Percentiles rank a stretch among this genome's conserved stretches.
These are phyloP conservation scores for Aricia agestis DNA, from an alignment of 1,140 invertebrate species.

Conservation along the genomic window DNA sequence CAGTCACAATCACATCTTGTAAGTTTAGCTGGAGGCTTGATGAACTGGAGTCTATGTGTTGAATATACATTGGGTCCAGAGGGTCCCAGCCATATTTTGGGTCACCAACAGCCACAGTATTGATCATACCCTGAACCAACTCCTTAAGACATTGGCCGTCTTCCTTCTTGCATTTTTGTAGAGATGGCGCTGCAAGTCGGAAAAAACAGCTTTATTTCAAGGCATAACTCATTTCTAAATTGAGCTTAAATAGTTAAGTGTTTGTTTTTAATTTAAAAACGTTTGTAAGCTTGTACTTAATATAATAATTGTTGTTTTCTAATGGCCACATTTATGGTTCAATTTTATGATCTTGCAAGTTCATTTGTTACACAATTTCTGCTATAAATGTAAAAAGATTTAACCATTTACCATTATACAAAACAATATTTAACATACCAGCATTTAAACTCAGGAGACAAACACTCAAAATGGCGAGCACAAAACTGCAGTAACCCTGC, in stretches of 20 bases:
- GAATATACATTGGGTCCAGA: background rate
- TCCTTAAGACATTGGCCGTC: background rate
- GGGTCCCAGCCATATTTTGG: background rate
- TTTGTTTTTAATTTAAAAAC: too few species aligned
- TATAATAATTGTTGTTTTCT: too few species aligned
- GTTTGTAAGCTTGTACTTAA: too few species aligned
- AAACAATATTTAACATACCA: background rate
- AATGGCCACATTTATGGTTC: too few species aligned
- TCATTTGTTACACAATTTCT: too few species aligned
- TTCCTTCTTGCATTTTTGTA: conserved; percentile 6
- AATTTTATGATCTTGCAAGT: too few species aligned
- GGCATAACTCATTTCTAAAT: too few species aligned
- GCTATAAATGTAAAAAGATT: too few species aligned
- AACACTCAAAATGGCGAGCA: background rate
- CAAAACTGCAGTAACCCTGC: background rate
- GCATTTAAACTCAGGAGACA: background rate
- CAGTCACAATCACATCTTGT: background rate
- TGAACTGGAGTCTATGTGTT: conserved; percentile 6
- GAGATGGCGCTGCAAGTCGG: background rate
- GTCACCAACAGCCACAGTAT: background rate
- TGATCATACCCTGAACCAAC: background rate
- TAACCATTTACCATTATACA: too few species aligned
- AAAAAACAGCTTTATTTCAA: background rate
- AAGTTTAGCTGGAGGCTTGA: background rate
- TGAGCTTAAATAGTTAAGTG: too few species aligned